phyloP scores from a whole-genome alignment of 2,888 invertebrate genomes.

The Euplexia lucipara region DNA sequence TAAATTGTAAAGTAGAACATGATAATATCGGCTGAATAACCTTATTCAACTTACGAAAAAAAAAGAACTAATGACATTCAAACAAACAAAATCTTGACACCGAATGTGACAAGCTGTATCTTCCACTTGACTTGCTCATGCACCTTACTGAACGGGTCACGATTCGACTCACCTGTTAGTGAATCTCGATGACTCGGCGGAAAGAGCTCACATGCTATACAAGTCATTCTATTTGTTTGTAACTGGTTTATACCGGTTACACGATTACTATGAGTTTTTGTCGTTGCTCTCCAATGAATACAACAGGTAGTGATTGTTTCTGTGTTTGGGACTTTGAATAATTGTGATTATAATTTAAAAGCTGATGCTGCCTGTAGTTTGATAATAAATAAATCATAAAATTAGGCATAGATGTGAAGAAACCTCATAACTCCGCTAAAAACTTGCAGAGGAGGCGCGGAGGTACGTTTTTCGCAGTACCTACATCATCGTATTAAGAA shows the following conservation, averaged over 20 bases:
- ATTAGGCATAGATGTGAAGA: too few relatives aligned
- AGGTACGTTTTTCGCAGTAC: too few relatives aligned
- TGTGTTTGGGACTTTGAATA: conserved; percentile 10
- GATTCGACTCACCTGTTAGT: conserved; percentile 73
- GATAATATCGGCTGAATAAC: not conserved
- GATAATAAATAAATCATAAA: too few relatives aligned
- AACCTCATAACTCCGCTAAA: too few relatives aligned
- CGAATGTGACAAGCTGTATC: conserved; percentile 46
- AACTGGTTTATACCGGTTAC: conserved; percentile 62
- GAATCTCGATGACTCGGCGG: conserved; percentile 74
- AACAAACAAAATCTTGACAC: conserved; percentile 32
- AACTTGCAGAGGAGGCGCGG: too few relatives aligned
- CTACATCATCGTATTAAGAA: too few relatives aligned
- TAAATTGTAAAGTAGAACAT: not conserved
- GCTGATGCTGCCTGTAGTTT: too few relatives aligned
- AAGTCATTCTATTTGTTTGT: conserved; percentile 71
- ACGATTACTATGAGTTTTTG: conserved; percentile 51
- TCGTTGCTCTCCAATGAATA: conserved; percentile 36
- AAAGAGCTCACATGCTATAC: conserved; percentile 72
- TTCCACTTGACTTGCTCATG: conserved; percentile 63
- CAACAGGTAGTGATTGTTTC: conserved; percentile 36
- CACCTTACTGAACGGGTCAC: conserved; percentile 66
- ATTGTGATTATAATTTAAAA: not conserved
- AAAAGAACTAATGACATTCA: not conserved
- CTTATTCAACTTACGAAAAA: not conserved